Base-by-base conservation (phyloP, 2,113 vertebrate genomes). In the Pteronura brasiliensis region DNA sequence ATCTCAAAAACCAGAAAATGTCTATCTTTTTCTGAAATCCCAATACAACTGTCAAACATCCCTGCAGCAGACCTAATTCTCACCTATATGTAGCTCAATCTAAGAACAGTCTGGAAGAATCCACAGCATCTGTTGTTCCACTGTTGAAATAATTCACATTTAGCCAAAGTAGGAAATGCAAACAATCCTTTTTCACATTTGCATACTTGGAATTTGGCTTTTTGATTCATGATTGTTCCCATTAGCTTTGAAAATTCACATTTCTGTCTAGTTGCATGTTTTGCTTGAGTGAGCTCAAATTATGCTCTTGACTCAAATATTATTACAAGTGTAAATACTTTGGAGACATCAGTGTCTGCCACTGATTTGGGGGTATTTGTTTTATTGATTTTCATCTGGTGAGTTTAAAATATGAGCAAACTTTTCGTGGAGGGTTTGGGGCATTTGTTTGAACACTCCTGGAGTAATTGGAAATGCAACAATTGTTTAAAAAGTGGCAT, bases 401-500 rank as follows among this genome's bases (percentile, higher is more conserved):
- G 86, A 98, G 97, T 99, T 98, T 98, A 98, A 99, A 99, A 99
- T 99, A 99, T 98, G 98, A 99, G 98, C 98, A 99, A 98, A 99
- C 98, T 99, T 99, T 98, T 99, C 98, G 97, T 96, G 97, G 98
- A 98, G 98, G 98, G 97, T 97, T 98, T 97, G 98, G 97, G 95
- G 98, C 98, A 98, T 99, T 99, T 98, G 98, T 99, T 99, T 99
- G 99, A 99, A 98, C 98, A 98, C 98, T 98, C 98, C 98, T 98
- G 98, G 98, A 98, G 98, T 99, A 99, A 99, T 99, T 99, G 99
- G 99, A 99, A 99, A 99, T 99, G 99, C 99, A 99, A 99, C 99
- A 99, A 99, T 99, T 99, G 98, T 99, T 99, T 99, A 99, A 99
- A 98, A 99, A 99, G 98, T 99, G 98, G 98, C 98, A 98, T 98